Percentiles rank a stretch among this genome's conserved stretches.
Conservation (phyloP, 2,797 vertebrate genomes). For the Sebastes matsubarae region DNA sequence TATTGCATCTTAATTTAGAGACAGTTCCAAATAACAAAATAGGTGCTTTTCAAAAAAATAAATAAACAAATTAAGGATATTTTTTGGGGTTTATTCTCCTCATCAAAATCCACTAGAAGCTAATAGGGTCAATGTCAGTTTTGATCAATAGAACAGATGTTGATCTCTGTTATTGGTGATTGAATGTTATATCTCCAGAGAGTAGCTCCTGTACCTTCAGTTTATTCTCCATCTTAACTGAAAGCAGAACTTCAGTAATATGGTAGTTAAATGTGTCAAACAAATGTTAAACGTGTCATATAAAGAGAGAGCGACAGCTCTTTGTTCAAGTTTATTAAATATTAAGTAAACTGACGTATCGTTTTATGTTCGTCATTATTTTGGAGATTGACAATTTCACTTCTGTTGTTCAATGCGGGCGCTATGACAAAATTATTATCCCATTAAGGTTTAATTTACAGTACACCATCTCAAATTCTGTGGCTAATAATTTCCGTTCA, state of each 20-base stretch:
- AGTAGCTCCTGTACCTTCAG: background rate
- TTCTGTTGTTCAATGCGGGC: background rate
- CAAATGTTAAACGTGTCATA: background rate
- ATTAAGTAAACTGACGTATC: background rate
- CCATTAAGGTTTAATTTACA: background rate
- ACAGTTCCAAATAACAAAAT: background rate
- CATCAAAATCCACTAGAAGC: background rate
- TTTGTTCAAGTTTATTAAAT: background rate
- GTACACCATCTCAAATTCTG: background rate
- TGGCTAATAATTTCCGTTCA: background rate
- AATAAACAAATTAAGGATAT: background rate
- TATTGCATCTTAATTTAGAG: background rate
- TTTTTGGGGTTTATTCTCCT: background rate
- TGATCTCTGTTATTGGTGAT: background rate
- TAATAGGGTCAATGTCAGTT: background rate
- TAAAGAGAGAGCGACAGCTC: background rate
- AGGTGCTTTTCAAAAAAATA: background rate
- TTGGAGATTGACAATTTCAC: background rate
- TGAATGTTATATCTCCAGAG: background rate
- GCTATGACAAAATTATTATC: background rate
- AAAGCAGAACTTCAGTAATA: background rate
- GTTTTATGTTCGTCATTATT: background rate
- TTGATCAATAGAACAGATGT: background rate
- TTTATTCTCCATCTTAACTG: background rate
- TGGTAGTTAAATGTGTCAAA: too few relatives aligned